These are phyloP conservation scores for Polyodon spathula DNA, from an alignment of 2,113 vertebrate genomes.

Conservation along the genomic window DNA sequence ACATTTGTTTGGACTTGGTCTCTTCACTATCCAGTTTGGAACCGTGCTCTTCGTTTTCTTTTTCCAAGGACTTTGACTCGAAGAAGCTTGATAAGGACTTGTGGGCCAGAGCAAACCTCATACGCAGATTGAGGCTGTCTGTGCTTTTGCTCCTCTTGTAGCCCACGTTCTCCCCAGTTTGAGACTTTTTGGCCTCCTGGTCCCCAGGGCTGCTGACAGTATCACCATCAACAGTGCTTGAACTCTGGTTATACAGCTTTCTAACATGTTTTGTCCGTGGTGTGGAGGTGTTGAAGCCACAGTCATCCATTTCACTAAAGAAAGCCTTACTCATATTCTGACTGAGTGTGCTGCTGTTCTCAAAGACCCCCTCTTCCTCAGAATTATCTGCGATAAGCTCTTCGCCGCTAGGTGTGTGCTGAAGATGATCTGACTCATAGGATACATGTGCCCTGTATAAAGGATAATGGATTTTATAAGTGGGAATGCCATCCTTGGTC, in stretches of 20 bases:
- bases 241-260: constrained; percentile 14
- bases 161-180: constrained; percentile 32
- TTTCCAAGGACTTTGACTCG: constrained; percentile 60
- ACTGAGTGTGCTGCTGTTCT: constrained; percentile 37
- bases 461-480: constrained; percentile 5
- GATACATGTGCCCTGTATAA: constrained; percentile 10
- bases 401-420: constrained; percentile 25
- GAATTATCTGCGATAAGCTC: constrained; percentile 37
- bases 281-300: constrained; percentile 12
- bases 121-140: constrained; percentile 60
- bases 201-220: constrained; percentile 22
- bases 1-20: constrained; percentile 38
- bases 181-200: constrained; percentile 21
- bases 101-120: constrained; percentile 65
- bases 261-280: constrained; percentile 17
- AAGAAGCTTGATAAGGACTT: constrained; percentile 73
- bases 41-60: constrained; percentile 46
- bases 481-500: constrained; percentile 9
- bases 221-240: constrained; percentile 20
- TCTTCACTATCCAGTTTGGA: constrained; percentile 45
- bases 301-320: constrained; percentile 17
- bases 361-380: constrained; percentile 55
- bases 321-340: constrained; percentile 41
- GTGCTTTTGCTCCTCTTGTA: constrained; percentile 51
- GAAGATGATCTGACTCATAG: constrained; percentile 16